phyloP scores from a whole-genome alignment of 1,140 invertebrate species.

The Tetragnatha versicolor region DNA sequence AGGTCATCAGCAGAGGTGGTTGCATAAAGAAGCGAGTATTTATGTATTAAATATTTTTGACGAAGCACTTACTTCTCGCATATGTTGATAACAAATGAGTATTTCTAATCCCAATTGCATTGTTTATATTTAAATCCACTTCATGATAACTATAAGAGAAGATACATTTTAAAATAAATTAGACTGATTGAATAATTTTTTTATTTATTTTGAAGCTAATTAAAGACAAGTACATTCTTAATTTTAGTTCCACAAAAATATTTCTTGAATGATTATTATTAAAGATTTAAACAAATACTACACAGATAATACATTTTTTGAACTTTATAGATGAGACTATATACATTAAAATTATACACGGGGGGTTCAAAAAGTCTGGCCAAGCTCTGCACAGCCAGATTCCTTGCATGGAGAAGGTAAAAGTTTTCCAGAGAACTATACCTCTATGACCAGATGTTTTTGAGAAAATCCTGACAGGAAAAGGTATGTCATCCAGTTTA shows the following conservation, averaged over 20 bases:
- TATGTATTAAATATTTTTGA: not conserved
- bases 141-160: too few species aligned
- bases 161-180: not conserved
- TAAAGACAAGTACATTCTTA: not conserved
- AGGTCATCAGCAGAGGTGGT: not conserved
- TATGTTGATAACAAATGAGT: slow-evolving; percentile 93
- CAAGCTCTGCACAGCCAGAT: too few species aligned
- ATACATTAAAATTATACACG: too few species aligned
- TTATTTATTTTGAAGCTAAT: not conserved
- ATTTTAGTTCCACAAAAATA: too few species aligned
- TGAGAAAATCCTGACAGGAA: too few species aligned
- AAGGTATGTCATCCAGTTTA: too few species aligned
- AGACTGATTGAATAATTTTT: not conserved
- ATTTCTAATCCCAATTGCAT: slow-evolving; percentile 91
- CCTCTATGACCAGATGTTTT: too few species aligned
- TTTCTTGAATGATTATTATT: not conserved
- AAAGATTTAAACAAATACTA: not conserved
- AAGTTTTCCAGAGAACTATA: too few species aligned
- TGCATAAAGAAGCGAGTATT: not conserved
- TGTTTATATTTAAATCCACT: slow-evolving; percentile 97
- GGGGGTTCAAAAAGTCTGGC: too few species aligned
- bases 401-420: too few species aligned
- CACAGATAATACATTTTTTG: not conserved
- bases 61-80: slow-evolving; percentile 75
- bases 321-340: not conserved